Evolutionary conservation across 2,113 vertebrate genomes (phyloP).

Genomic region (Nymphicus hollandicus): DNA sequence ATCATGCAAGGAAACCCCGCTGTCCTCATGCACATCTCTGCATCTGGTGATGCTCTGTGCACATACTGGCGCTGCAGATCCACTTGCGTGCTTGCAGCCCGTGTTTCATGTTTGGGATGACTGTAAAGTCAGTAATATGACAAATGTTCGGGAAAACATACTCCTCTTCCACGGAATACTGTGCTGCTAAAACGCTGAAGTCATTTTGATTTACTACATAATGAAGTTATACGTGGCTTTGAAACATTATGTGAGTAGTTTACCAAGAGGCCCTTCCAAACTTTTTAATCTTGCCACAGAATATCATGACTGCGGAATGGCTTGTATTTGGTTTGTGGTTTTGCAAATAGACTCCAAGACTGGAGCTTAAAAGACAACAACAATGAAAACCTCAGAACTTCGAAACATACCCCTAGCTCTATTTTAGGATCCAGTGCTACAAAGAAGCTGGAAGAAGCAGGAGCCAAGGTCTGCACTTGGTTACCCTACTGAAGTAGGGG

Average conservation of each 20-base stretch:
- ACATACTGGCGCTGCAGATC: not conserved
- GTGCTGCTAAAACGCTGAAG: not conserved
- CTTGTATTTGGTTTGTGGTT: conserved; percentile 56
- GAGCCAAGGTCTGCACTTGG: conserved; percentile 48
- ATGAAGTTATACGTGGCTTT: not conserved
- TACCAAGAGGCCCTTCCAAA: not conserved
- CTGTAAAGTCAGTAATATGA: not conserved
- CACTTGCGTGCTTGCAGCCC: not conserved
- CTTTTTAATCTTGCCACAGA: not conserved
- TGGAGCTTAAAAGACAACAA: not conserved
- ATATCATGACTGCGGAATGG: not conserved
- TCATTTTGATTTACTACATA: conserved; percentile 31
- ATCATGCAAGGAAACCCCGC: accelerated
- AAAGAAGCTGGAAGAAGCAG: not conserved
- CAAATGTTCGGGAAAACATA: not conserved
- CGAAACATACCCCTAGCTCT: not conserved
- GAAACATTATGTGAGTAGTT: not conserved
- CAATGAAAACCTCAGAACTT: conserved; percentile 9
- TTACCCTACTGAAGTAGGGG: conserved; percentile 25
- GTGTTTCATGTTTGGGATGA: not conserved
- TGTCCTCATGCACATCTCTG: accelerated
- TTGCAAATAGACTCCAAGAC: not conserved
- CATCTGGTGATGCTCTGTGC: conserved; percentile 8
- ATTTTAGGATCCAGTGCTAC: conserved; percentile 12
- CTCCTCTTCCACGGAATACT: not conserved